Base-by-base conservation (phyloP, 2,888 invertebrate genomes). In the Gisinianus flammeolus region DNA sequence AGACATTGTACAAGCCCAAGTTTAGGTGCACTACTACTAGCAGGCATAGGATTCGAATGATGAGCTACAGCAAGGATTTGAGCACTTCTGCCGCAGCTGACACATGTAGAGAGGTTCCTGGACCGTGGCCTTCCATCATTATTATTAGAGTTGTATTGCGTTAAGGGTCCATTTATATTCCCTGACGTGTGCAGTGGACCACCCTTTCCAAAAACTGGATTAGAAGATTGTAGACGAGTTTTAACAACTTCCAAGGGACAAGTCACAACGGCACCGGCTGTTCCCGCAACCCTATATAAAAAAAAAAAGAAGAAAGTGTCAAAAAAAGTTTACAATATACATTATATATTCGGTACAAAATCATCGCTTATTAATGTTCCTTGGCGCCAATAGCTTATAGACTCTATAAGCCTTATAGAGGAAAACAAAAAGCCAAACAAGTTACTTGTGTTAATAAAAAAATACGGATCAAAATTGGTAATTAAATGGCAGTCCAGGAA, bases 231-330 rank as follows among this genome's bases (percentile, higher is more conserved):
- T 83, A 97, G 91, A 10, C 62, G 91, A 16, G 98, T 98, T 89
- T 98, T 98, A 67, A 98, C 96, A 83, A 98, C 98, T 90, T 98
- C 98, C 85, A 98, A 89, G 16, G 98, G 98, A 88, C 98, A 98
- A 86, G 98, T 98, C 83, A 96, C 92, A 83, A 98, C 95, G 24
- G 98, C 98, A 75, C 98, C 98, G 68, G 95, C 93, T 74, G 98
- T 98, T 81, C 98, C 98, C 82, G 97, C 98, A 88, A 95, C 92
- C 87, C 98, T 98, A 88, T 31, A 88, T 52, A 52, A 33, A 52
- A 8, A 33, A 44, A 44, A 44, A 44, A 10, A 44, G 6, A 44
- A 44, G 16, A 22, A n/a, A 10, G 26, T 31, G 6, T 70, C 31
- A 30, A 5, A 5, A 52, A 10, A 31, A 4, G 19, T n/a, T 26